Base-by-base conservation (phyloP, 2,797 vertebrate genomes). In the Melanitta fusca region DNA sequence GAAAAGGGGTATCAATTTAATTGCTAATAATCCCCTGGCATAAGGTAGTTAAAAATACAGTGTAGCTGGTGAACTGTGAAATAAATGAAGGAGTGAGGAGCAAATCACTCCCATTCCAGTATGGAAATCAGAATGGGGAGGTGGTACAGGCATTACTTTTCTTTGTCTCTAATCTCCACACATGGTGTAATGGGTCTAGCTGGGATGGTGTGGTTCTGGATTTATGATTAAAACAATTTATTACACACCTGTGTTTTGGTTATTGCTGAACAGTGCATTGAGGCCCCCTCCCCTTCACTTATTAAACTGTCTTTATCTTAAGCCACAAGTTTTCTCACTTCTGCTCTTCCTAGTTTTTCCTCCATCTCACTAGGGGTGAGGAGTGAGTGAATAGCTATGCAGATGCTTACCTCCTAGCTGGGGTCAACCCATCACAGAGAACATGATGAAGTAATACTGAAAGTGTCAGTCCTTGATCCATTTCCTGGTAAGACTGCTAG, bases 1-100 rank as follows among this genome's bases (percentile, higher is more conserved):
- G 22, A 86, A 96, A 87, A 45, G 15, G 66, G 5, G 13, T 92
- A 11, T 39, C 58, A 89, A 21, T 92, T 91, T 95, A 61, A 86
- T 86, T 58, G 47, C 51, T 94, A 90, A 43, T 82, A 49, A 79
- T 36, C 17, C 7, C 34, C 38, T 90, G 61, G 62, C 78, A 10
- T 70, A 88, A 45, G 36, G 18, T 36, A 91, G 27, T 66, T 93
- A 47, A 94, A 97, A 78, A 75, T 14, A 75, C 43, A 71, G 25
- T 60, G 34, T 56, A 78, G n/a, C 72, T 91, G 65, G 58, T 93
- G 66, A 38, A 53, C 22, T 70, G 70, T 92, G 61, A 95, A 91
- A 68, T 64, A 51, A 79, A 90, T 39, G 21, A 69, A 30, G 64
- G 10, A 57, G 5, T 15, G 32, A 90, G 84, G 41, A 72, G 22